Conservation (phyloP, 1,140 invertebrate genomes). For the Pygmarrhopalites habei region DNA sequence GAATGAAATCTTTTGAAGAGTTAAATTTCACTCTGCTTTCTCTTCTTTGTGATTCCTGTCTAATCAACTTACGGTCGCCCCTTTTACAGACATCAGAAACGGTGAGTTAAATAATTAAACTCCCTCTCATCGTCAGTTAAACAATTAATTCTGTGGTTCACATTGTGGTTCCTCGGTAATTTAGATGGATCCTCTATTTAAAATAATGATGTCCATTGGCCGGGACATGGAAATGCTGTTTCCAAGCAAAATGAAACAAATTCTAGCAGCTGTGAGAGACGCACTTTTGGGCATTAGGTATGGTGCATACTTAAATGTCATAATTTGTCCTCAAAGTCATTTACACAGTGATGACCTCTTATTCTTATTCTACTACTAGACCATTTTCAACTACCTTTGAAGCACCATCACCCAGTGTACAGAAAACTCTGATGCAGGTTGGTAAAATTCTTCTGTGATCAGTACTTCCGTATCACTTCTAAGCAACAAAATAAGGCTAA, state of each 20-base stretch:
- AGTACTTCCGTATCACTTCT: no score
- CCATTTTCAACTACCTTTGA: conserved; percentile 3
- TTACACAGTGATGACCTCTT: no score
- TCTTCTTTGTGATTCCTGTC: conserved; percentile 73
- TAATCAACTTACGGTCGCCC: conserved; percentile 69
- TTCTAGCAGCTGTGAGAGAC: conserved; percentile 71
- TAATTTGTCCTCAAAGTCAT: not conserved
- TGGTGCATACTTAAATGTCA: conserved; percentile 50
- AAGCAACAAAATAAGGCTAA: no score
- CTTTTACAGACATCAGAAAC: conserved; percentile 64
- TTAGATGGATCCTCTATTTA: conserved; percentile 77
- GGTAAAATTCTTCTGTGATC: no score
- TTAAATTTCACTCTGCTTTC: conserved; percentile 64
- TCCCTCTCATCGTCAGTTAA: not conserved
- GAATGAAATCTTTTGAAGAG: conserved; percentile 58
- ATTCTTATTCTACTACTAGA: no score
- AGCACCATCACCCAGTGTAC: conserved; percentile 41
- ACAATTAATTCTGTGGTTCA: not conserved
- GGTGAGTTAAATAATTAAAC: conserved; percentile 47
- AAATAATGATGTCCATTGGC: conserved; percentile 75
- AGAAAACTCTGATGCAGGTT: conserved; percentile 74
- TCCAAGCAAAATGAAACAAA: conserved; percentile 64
- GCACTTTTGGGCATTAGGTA: conserved; percentile 70
- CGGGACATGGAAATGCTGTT: conserved; percentile 74
- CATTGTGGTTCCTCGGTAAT: conserved; percentile 27